These are phyloP conservation scores for Rhimphoctona megacephalus DNA, from an alignment of 2,888 invertebrate genomes.

Conservation along the genomic window DNA sequence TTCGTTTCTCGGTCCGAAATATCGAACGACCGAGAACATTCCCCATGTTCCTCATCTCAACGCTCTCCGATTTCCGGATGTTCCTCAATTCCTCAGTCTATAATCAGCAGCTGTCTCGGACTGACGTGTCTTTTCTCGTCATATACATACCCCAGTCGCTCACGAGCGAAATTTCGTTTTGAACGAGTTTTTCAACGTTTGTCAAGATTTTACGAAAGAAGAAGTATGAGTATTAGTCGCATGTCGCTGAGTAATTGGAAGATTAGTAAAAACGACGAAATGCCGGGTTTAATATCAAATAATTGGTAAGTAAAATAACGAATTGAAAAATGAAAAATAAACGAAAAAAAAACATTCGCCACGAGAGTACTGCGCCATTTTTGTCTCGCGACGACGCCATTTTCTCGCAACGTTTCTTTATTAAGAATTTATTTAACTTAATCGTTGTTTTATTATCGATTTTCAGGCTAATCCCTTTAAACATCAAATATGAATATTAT, in stretches of 20 bases:
- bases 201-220: constrained; percentile 84
- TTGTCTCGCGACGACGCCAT: constrained; percentile 68
- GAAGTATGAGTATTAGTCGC: constrained; percentile 84
- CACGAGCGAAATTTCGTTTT: constrained; percentile 57
- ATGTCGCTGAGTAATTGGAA: constrained; percentile 83
- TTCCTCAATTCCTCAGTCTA: constrained; percentile 15
- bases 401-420: constrained; percentile 42
- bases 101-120: neutral
- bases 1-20: neutral
- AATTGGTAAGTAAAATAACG: constrained; percentile 86
- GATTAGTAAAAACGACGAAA: constrained; percentile 84
- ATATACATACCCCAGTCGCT: constrained; percentile 32
- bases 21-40: constrained; percentile 15
- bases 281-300: constrained; percentile 89
- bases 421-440: neutral
- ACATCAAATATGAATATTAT: neutral
- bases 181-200: constrained; percentile 67
- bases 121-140: constrained; percentile 22
- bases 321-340: neutral
- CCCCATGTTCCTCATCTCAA: neutral
- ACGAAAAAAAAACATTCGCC: constrained; percentile 11
- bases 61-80: neutral
- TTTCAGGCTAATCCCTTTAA: neutral
- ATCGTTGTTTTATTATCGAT: neutral
- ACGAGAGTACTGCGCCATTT: constrained; percentile 73